Evolutionary conservation across 2,113 vertebrate species (phyloP).

Genomic region (Forbesichthys agassizii): DNA sequence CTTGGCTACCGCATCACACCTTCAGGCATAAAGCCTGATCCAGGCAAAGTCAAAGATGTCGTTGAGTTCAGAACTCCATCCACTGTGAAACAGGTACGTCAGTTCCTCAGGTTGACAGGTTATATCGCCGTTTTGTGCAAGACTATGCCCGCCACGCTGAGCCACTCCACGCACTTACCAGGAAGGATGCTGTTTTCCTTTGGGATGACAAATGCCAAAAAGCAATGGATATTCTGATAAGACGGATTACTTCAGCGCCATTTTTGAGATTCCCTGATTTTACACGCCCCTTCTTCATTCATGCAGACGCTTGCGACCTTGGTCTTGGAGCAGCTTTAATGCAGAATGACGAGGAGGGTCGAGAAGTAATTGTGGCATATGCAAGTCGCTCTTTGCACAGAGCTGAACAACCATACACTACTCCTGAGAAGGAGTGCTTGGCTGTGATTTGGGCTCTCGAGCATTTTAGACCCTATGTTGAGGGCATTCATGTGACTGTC

Average conservation of each 20-base stretch:
- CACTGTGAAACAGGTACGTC: too few relatives aligned
- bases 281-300: constrained; percentile 7
- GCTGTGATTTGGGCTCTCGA: too few relatives aligned
- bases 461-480: too few relatives aligned
- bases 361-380: constrained; percentile 6
- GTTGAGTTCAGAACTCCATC: too few relatives aligned
- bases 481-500: too few relatives aligned
- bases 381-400: constrained; percentile 4
- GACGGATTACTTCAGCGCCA: neutral
- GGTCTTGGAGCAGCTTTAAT: constrained; percentile 3
- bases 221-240: neutral
- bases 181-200: too few relatives aligned
- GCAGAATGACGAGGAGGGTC: neutral
- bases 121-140: too few relatives aligned
- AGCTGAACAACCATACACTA: constrained; percentile 1
- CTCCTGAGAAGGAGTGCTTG: constrained; percentile 4
- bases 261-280: constrained; percentile 17
- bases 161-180: too few relatives aligned
- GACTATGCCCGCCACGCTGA: too few relatives aligned
- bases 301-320: constrained; percentile 1
- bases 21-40: too few relatives aligned
- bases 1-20: too few relatives aligned
- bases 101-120: neutral
- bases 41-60: neutral
- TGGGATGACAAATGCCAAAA: too few relatives aligned